These are phyloP conservation scores for Chlamydotis undulata DNA, from an alignment of 2,113 vertebrate genomes.

Conservation along the genomic window DNA sequence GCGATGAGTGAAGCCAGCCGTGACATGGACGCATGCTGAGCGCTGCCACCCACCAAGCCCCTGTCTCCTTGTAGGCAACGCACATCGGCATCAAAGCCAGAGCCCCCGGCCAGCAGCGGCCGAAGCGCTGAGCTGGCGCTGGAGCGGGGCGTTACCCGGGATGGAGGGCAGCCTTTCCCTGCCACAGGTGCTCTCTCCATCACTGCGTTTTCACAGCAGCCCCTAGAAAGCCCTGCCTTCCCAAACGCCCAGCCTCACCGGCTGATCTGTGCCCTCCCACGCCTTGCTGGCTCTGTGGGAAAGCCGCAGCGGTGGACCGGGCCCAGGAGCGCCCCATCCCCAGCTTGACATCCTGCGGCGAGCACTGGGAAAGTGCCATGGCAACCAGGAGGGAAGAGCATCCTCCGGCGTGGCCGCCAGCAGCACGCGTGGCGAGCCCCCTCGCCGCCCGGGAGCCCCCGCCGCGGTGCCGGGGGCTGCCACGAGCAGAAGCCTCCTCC, in stretches of 20 bases:
- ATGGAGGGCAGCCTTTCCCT: not conserved
- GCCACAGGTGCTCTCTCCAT: not conserved
- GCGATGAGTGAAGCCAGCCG: not conserved
- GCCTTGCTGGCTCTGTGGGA: not conserved
- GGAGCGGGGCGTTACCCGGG: fast-evolving
- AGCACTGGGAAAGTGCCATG: not conserved
- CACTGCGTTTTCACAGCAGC: not conserved
- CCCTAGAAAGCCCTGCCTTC: not conserved
- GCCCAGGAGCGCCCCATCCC: not conserved
- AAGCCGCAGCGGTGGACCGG: not conserved
- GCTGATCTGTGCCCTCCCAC: too few species aligned
- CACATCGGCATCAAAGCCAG: not conserved
- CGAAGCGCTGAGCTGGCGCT: not conserved
- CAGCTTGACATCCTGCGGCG: not conserved
- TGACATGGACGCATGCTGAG: not conserved
- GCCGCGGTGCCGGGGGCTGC: not conserved
- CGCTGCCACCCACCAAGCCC: not conserved
- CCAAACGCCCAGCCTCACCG: fast-evolving
- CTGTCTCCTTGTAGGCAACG: conserved; percentile 59
- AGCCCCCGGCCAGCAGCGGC: not conserved
- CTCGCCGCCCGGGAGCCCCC: too few species aligned
- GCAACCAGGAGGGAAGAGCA: not conserved
- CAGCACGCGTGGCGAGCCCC: not conserved
- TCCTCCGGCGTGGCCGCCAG: not conserved
- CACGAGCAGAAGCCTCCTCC: not conserved